Conservation (phyloP, 1,140 invertebrate genomes). For the Proales similis region DNA sequence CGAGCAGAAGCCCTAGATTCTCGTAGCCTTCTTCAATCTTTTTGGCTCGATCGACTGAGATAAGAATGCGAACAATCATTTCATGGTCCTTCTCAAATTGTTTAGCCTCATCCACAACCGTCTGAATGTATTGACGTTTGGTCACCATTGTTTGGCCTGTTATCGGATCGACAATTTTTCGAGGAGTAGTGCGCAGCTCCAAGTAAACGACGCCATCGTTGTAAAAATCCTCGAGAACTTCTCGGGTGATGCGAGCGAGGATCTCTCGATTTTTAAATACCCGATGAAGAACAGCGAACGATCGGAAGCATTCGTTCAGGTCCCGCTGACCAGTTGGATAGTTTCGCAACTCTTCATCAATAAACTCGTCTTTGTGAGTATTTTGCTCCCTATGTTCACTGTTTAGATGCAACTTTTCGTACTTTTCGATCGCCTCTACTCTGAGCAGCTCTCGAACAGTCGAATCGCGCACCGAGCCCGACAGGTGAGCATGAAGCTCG, state of each 20-base stretch:
- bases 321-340: too few relatives aligned
- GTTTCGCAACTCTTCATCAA: slow-evolving; percentile 12
- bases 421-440: slow-evolving; percentile 3
- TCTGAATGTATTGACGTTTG: slow-evolving; percentile 4
- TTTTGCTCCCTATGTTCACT: neutral
- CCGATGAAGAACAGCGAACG: slow-evolving; percentile 12
- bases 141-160: neutral
- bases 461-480: slow-evolving; percentile 19
- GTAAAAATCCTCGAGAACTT: slow-evolving; percentile 29
- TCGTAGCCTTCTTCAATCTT: slow-evolving; percentile 13
- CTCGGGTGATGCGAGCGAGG: slow-evolving; percentile 1
- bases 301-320: slow-evolving; percentile 28
- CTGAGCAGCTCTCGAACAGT: slow-evolving; percentile 5
- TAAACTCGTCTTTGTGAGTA: neutral
- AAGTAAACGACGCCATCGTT: slow-evolving; percentile 18
- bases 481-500: slow-evolving; percentile 34
- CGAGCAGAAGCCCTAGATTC: slow-evolving; percentile 4
- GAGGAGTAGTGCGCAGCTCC: slow-evolving; percentile 19
- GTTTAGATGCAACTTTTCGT: neutral
- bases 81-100: neutral
- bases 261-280: slow-evolving; percentile 14
- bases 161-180: neutral
- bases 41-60: slow-evolving; percentile 28
- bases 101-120: slow-evolving; percentile 11
- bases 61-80: neutral